These are phyloP conservation scores for Marmota monax DNA, from an alignment of 2,113 vertebrate genomes.

Conservation along the genomic window DNA sequence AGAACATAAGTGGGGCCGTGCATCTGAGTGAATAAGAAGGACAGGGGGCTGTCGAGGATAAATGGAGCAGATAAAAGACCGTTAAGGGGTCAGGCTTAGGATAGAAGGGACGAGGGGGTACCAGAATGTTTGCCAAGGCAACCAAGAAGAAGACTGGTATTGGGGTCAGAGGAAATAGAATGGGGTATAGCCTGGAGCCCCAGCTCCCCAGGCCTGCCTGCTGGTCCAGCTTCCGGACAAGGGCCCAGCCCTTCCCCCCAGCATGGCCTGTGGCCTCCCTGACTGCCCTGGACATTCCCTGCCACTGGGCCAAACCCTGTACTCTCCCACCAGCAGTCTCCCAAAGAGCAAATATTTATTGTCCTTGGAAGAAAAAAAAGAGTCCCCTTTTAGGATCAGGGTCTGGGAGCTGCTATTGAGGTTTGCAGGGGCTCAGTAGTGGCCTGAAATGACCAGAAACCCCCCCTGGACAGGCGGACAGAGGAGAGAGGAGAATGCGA, in stretches of 20 bases:
- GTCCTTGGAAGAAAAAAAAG: slow-evolving; percentile 83
- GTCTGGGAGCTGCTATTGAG: slow-evolving; percentile 69
- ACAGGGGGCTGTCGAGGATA: no score
- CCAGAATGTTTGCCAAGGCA: neutral
- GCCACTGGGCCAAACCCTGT: slow-evolving; percentile 77
- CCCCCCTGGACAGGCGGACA: neutral
- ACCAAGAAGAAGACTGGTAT: neutral
- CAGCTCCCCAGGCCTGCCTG: neutral
- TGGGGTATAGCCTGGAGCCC: neutral
- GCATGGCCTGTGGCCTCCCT: slow-evolving; percentile 55
- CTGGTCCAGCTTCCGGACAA: slow-evolving; percentile 27
- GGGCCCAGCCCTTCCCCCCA: neutral
- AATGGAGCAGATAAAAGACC: no score
- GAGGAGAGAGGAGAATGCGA: neutral
- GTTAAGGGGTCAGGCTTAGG: neutral
- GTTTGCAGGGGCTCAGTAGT: slow-evolving; percentile 30
- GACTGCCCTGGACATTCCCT: slow-evolving; percentile 72
- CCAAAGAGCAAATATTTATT: slow-evolving; percentile 86
- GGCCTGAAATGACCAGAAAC: slow-evolving; percentile 73
- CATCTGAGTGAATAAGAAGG: neutral
- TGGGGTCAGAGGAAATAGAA: neutral
- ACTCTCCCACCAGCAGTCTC: slow-evolving; percentile 75
- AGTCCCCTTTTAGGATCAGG: slow-evolving; percentile 81
- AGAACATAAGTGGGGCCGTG: neutral
- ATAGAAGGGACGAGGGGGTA: neutral